Percentiles rank a stretch among this genome's conserved stretches.
These are phyloP conservation scores for Caenorhabditis tropicalis DNA, from an alignment of 1,140 invertebrate species.

Conservation along the genomic window DNA sequence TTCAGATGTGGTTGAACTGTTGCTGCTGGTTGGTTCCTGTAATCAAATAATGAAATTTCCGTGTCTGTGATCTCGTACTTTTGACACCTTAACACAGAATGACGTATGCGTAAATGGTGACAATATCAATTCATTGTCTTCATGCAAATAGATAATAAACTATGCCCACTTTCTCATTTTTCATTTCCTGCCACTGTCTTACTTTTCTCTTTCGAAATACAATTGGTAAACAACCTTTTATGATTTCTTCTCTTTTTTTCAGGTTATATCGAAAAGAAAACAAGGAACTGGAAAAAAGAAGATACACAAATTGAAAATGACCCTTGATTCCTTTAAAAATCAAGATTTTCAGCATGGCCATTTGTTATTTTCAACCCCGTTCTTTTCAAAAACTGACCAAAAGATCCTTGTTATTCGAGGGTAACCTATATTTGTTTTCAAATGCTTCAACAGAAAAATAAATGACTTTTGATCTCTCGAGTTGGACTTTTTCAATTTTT, in stretches of 20 bases:
- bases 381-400: not conserved
- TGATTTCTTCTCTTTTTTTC: not conserved
- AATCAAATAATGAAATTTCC: not conserved
- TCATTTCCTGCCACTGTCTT: not conserved
- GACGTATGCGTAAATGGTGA: not conserved
- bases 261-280: not conserved
- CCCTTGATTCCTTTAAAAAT: not conserved
- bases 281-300: conserved; percentile 1
- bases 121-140: conserved; percentile 20
- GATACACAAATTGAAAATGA: not conserved
- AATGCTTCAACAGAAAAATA: not conserved
- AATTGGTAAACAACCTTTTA: conserved; percentile 18
- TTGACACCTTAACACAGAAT: not conserved
- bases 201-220: too few relatives aligned
- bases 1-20: not conserved
- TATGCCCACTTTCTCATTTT: not conserved
- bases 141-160: conserved; percentile 31
- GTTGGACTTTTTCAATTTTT: too few relatives aligned
- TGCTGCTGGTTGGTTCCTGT: conserved; percentile 37
- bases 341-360: not conserved
- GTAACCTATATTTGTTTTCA: not conserved
- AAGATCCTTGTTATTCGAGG: not conserved
- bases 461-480: not conserved
- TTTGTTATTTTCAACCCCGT: not conserved
- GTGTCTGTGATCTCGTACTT: not conserved